Evolutionary conservation across 1,140 invertebrate genomes (phyloP), one percentile per base, ranked within the genome.

Genomic region (Panagrolaimus sp.): DNA sequence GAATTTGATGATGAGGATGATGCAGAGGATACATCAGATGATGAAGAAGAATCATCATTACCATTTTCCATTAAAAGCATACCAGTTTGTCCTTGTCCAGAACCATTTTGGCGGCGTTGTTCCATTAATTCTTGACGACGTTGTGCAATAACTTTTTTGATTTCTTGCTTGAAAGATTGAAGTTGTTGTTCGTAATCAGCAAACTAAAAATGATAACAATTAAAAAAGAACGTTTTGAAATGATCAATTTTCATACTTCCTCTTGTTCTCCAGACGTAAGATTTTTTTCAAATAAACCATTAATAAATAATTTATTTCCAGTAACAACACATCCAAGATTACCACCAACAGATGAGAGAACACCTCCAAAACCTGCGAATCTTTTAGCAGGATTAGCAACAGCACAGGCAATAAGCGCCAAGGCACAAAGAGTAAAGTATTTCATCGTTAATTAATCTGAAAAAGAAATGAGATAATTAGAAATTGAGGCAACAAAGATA

Each of bases 291-390:
- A 45, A 62, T 25, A 74, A 57, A 51, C 73, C 73, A 63, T 74
- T 74, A 51, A 70, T 67, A 45, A 61, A 74, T 2, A 74, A 65
- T 14, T 68, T 67, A 42, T 43, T 63, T 67, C 71, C 71, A 42
- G 73, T 74, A 27, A 74, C 73, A n/a, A 74, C 73, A 61, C 73
- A 74, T 51, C 73, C 73, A 43, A 73, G 63, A 23, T 68, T 65
- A 51, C 71, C 71, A 25, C 71, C 71, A 42, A 68, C 45, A 0
- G 51, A 23, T 1, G 68, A 51, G 3, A 70, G 65, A n/a, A 62
- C 20, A 65, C 46, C 62, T 1, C 74, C 68, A 25, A 73, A 68
- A n/a, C 67, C 68, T 31, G 73, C 48, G 14, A 70, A 67, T 31
- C 73, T 63, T 71, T 74, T 74, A 0, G 43, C 44, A 44, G 71